Percentiles rank a stretch among this genome's conserved stretches.
Evolutionary conservation across 2,888 invertebrate genomes (phyloP).

Genomic region (Stratiomys singularior): DNA sequence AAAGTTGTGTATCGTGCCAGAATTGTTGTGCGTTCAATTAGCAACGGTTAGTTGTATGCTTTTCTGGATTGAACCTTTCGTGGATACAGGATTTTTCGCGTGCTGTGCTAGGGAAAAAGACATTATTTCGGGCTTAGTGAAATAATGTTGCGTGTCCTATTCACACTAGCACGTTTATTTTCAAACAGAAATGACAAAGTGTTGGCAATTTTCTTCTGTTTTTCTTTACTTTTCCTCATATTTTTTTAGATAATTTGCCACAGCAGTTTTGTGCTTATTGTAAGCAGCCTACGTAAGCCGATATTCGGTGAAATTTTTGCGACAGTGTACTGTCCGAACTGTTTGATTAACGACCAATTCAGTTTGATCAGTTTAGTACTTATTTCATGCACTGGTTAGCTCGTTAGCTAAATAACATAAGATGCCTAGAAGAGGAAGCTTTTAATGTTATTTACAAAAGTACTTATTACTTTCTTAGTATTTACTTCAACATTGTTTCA

Average conservation of each 20-base stretch:
- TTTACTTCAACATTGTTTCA: no score
- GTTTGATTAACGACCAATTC: constrained; percentile 14
- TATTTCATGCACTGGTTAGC: no score
- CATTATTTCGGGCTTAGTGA: background rate
- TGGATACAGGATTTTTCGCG: no score
- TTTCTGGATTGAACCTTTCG: no score
- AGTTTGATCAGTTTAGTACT: background rate
- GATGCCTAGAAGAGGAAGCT: no score
- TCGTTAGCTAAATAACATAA: no score
- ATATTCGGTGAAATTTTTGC: background rate
- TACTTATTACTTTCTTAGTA: no score
- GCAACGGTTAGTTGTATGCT: no score
- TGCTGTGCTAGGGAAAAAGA: no score
- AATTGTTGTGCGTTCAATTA: no score
- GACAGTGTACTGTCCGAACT: background rate
- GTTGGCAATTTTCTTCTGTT: constrained; percentile 32
- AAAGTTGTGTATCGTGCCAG: no score
- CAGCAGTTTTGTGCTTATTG: background rate
- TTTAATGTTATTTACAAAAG: no score
- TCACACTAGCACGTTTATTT: background rate
- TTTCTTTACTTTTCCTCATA: background rate
- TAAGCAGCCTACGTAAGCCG: background rate
- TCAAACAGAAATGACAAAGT: background rate
- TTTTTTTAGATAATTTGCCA: background rate
- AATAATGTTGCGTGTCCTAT: background rate